Evolutionary conservation across 2,113 vertebrate genomes (phyloP).

Genomic region (Tiliqua scincoides): DNA sequence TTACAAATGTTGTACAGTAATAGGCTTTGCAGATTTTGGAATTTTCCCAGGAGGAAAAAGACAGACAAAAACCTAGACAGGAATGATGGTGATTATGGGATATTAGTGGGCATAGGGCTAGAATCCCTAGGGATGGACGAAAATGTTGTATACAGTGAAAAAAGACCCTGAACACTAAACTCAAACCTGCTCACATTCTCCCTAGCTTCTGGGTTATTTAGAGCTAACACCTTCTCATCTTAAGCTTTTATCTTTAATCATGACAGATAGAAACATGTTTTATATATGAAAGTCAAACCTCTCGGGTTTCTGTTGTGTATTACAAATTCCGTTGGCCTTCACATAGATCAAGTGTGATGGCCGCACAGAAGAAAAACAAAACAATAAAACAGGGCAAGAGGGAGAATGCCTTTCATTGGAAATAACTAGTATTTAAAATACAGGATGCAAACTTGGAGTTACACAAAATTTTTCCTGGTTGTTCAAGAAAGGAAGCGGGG

Average conservation of each 20-base stretch:
- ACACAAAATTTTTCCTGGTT: not conserved
- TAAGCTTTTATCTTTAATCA: not conserved
- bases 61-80: not conserved
- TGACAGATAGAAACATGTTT: not conserved
- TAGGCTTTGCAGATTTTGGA: not conserved
- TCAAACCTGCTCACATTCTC: not conserved
- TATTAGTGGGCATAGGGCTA: not conserved
- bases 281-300: slow-evolving; percentile 10
- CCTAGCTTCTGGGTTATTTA: not conserved
- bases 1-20: not conserved
- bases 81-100: not conserved
- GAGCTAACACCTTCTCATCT: not conserved
- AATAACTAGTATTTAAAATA: not conserved
- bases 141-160: not conserved
- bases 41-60: not conserved
- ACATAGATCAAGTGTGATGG: not conserved
- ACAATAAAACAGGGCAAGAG: not conserved
- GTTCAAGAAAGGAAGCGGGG: not conserved
- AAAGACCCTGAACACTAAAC: not conserved
- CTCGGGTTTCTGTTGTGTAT: not conserved
- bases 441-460: not conserved
- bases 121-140: not conserved
- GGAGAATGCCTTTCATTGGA: not conserved
- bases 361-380: not conserved
- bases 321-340: not conserved